Evolutionary conservation across 35 echinoderm and acorn worm genomes (phyloP).

Genomic region (Nesometra sesokonis): DNA sequence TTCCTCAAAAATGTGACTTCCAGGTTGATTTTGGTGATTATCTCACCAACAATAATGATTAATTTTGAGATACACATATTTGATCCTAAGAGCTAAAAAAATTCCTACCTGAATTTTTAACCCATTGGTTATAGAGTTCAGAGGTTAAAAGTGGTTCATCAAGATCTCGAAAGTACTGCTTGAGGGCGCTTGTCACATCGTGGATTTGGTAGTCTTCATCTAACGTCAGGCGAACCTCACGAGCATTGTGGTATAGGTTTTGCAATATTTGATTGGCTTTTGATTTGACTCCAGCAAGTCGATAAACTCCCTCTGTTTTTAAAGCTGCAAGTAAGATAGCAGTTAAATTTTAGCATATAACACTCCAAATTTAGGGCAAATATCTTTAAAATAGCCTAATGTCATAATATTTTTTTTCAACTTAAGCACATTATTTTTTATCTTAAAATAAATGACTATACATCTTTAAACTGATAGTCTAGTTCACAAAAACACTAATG

Average conservation of each 20-base stretch:
- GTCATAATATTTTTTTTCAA: no score
- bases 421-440: no score
- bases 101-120: conserved; percentile 59
- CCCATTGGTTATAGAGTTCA: conserved; percentile 65
- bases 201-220: conserved; percentile 44
- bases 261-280: conserved; percentile 35
- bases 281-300: conserved; percentile 48
- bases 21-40: background rate
- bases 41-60: background rate
- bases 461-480: no score
- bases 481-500: no score
- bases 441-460: no score
- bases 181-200: conserved; percentile 79
- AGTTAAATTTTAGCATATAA: background rate
- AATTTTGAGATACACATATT: background rate
- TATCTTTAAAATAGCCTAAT: no score
- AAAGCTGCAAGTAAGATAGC: conserved; percentile 23
- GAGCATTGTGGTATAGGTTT: conserved; percentile 35
- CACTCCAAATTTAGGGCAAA: background rate
- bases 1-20: background rate
- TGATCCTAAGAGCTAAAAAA: background rate
- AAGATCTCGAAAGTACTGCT: conserved; percentile 89
- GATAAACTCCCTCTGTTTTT: conserved; percentile 65
- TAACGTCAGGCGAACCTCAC: conserved; percentile 16
- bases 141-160: conserved; percentile 76